Percentiles rank a stretch among this genome's conserved stretches.
Evolutionary conservation across 2,797 vertebrate genomes (phyloP).

Genomic region (Centroberyx gerrardi): DNA sequence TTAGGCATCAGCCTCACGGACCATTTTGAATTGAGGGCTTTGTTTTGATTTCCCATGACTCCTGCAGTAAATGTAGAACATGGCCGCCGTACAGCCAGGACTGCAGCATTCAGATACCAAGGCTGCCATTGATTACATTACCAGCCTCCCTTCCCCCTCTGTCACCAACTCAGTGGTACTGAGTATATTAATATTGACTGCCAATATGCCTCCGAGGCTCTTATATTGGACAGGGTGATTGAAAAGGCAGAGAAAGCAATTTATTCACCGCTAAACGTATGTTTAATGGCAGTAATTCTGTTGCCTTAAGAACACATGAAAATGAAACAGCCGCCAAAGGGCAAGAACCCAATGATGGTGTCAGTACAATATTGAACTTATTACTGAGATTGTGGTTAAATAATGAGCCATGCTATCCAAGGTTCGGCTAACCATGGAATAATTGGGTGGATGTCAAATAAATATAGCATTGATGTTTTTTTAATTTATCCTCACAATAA

Average conservation of each 20-base stretch:
- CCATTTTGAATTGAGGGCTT: slow-evolving; percentile 42
- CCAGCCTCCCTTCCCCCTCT: slow-evolving; percentile 59
- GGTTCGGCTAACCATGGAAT: slow-evolving; percentile 42
- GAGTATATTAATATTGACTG: slow-evolving; percentile 88
- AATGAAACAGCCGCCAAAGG: slow-evolving; percentile 68
- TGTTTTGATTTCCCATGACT: slow-evolving; percentile 69
- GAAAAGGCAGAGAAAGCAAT: slow-evolving; percentile 82
- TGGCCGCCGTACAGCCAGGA: slow-evolving; percentile 26
- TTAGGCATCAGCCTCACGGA: slow-evolving; percentile 10
- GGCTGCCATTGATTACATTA: slow-evolving; percentile 78
- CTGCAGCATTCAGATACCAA: slow-evolving; percentile 61
- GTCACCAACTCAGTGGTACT: slow-evolving; percentile 67
- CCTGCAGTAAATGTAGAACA: slow-evolving; percentile 31
- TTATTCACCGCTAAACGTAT: slow-evolving; percentile 79
- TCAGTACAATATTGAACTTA: slow-evolving; percentile 61
- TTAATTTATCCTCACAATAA: slow-evolving; percentile 20
- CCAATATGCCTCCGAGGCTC: slow-evolving; percentile 72
- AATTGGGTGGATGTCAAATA: slow-evolving; percentile 49
- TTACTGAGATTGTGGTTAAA: slow-evolving; percentile 61
- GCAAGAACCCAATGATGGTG: slow-evolving; percentile 56
- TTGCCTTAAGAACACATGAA: slow-evolving; percentile 73
- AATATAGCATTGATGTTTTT: slow-evolving; percentile 26
- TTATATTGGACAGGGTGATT: slow-evolving; percentile 77
- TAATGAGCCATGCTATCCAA: slow-evolving; percentile 42
- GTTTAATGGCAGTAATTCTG: slow-evolving; percentile 81